Evolutionary conservation across 2,113 vertebrate species (phyloP).

Genomic region (Gobius niger): DNA sequence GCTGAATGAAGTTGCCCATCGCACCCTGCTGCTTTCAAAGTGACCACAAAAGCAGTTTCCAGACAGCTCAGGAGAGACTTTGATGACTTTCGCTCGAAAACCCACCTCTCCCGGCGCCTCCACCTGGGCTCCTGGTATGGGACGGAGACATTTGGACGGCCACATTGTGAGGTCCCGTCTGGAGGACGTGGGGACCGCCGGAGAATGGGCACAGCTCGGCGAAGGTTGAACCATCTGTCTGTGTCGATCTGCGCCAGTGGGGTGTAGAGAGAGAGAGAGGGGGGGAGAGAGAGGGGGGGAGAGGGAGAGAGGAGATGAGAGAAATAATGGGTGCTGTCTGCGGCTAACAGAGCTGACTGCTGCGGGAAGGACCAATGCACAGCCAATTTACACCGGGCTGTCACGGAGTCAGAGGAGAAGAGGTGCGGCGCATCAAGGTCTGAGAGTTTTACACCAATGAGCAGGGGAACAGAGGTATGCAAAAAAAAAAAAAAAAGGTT

Average conservation of each 20-base stretch:
- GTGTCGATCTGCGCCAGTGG: conserved; percentile 27
- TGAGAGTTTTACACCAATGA: background rate
- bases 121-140: conserved; percentile 9
- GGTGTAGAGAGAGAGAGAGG: conserved; percentile 13
- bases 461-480: background rate
- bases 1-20: no score
- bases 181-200: conserved; percentile 26
- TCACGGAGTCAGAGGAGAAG: background rate
- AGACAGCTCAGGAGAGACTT: background rate
- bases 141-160: conserved; percentile 16
- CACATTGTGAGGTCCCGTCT: conserved; percentile 21
- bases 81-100: background rate
- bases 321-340: conserved; percentile 38
- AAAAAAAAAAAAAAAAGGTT: background rate
- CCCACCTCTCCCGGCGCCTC: background rate
- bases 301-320: conserved; percentile 39
- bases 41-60: background rate
- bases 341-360: conserved; percentile 32
- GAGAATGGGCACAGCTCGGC: conserved; percentile 22
- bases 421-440: conserved; percentile 7
- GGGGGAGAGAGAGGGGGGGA: conserved; percentile 9
- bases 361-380: conserved; percentile 13
- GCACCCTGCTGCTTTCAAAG: no score
- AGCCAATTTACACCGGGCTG: conserved; percentile 8
- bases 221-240: conserved; percentile 39